Base-by-base conservation (phyloP, 2,888 invertebrate genomes). In the Polymixis flavicincta region DNA sequence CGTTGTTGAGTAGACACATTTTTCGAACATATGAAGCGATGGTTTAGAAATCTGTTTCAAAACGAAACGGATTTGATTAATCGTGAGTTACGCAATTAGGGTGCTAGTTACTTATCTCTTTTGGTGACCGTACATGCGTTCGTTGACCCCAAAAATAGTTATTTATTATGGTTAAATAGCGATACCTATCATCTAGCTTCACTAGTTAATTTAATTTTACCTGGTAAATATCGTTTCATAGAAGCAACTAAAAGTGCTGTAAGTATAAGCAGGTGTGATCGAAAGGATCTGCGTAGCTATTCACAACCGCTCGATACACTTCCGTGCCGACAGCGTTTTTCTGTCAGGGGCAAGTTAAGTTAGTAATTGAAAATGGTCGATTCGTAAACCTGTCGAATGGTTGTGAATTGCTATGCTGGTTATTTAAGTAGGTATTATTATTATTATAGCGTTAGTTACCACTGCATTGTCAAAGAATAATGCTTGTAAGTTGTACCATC, bases 241-340 rank as follows among this genome's bases (percentile, higher is more conserved):
- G 0, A 28, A 50, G 42, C 42, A 61, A 78, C 14, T 28, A 22
- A 63, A 65, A n/a, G 55, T 80, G 78, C 70, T 64, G 73, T 48
- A 67, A 54, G 45, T 61, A 19, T 70, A 74, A 68, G 9, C 37
- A 72, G 78, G 78, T 85, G 65, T 75, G 78, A 74, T 78, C 28
- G 79, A 68, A 71, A 57, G 52, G 64, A 74, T 79, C 69, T 17
- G 48, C 48, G 13, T 45, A 45, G 42, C 42, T 45, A 45, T 45
- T 45, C 42, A 45, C 42, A 45, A 45, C 42, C 42, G 42, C 13
- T 45, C 42, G 42, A 45, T 45, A 45, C 42, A 13, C 11, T 45
- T 11, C 42, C 42, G 42, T 1, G 2, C 11, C 11, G 42, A 45
- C 42, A 45, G 11, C 42, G 9, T 11, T 1, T 2, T 45, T 2